A percentile compares a stretch with the other conserved stretches of the same genome.
These are phyloP conservation scores for Dicranocentrus wangi DNA, from an alignment of 2,888 invertebrate species.

Conservation along the genomic window DNA sequence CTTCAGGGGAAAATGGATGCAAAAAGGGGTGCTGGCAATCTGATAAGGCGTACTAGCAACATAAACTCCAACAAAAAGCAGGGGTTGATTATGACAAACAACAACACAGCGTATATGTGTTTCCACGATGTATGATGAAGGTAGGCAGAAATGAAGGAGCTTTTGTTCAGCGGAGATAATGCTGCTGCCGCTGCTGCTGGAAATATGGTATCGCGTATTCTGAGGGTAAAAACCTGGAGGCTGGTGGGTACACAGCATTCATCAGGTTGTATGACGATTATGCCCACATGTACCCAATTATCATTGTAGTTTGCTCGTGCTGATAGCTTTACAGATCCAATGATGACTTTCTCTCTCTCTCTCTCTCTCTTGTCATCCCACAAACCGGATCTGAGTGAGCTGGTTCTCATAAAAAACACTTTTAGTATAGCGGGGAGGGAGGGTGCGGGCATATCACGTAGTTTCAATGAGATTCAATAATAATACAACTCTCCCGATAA, in stretches of 20 bases:
- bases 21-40: conserved; percentile 13
- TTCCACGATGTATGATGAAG: too few relatives aligned
- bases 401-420: too few relatives aligned
- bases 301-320: conserved; percentile 22
- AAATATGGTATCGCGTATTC: too few relatives aligned
- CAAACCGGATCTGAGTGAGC: too few relatives aligned
- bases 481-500: background rate
- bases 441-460: background rate
- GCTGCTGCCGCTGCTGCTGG: too few relatives aligned
- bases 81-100: too few relatives aligned
- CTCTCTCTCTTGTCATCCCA: background rate
- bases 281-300: conserved; percentile 44
- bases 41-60: background rate
- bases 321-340: conserved; percentile 35
- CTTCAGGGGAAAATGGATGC: background rate
- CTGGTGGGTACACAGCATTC: conserved; percentile 4
- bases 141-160: too few relatives aligned
- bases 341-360: conserved; percentile 32
- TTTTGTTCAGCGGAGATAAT: too few relatives aligned
- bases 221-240: conserved; percentile 28
- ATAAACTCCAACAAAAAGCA: too few relatives aligned
- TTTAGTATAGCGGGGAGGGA: too few relatives aligned
- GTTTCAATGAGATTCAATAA: conserved; percentile 12
- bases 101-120: too few relatives aligned
- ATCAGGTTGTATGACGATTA: conserved; percentile 42